Evolutionary conservation across 2,797 vertebrate species (phyloP).

Genomic region (Melanotaenia pygmaea): DNA sequence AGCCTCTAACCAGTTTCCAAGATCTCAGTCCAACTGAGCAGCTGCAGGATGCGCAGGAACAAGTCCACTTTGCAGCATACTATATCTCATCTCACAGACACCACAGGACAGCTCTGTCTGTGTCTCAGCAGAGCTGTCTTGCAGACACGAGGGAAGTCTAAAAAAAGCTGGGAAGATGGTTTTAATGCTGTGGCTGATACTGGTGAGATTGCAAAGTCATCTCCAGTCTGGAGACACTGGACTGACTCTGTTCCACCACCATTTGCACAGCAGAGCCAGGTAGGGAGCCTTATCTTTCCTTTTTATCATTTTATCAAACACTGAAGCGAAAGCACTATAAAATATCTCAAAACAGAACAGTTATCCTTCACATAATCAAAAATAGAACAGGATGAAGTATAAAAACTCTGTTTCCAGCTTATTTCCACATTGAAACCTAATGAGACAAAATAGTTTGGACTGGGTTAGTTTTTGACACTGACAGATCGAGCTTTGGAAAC

Average conservation of each 20-base stretch:
- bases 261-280: not conserved
- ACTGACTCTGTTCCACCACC: not conserved
- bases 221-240: conserved; percentile 37
- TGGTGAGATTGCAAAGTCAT: conserved; percentile 1
- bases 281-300: conserved; percentile 61
- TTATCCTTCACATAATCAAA: conserved; percentile 18
- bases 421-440: not conserved
- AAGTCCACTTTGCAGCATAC: not conserved
- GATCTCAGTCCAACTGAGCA: not conserved
- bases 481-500: not conserved
- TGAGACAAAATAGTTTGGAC: not conserved
- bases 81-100: not conserved
- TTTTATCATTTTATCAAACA: conserved; percentile 56
- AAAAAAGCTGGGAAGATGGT: not conserved
- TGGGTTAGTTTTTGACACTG: not conserved
- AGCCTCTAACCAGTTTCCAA: not conserved
- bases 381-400: conserved; percentile 14
- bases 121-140: not conserved
- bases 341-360: conserved; percentile 33
- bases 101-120: not conserved
- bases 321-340: conserved; percentile 31
- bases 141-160: not conserved
- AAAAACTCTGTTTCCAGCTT: not conserved
- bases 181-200: not conserved
- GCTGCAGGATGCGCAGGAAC: conserved; percentile 4